Conservation (phyloP, 2,797 vertebrate genomes). For the Morus bassanus region DNA sequence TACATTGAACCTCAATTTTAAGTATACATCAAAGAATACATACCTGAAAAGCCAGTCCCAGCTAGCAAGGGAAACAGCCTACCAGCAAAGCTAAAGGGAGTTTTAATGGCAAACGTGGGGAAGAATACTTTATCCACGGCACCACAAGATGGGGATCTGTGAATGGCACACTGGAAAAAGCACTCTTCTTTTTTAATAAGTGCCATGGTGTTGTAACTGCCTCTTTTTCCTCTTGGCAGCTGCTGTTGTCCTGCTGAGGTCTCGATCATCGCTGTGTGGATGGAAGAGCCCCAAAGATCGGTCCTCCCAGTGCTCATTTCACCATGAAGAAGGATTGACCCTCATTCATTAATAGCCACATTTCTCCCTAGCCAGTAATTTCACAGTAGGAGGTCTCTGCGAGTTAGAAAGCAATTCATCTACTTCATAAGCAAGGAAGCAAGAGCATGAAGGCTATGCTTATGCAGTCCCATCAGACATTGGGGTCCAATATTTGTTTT, state of each 20-base stretch:
- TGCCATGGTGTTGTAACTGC: too few relatives aligned
- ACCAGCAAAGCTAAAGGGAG: not conserved
- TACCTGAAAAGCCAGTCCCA: not conserved
- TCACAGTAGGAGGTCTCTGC: not conserved
- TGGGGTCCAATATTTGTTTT: not conserved
- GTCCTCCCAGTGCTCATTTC: not conserved
- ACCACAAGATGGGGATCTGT: accelerated
- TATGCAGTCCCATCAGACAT: not conserved
- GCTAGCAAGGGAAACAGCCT: not conserved
- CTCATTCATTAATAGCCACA: not conserved
- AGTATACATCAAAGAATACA: not conserved
- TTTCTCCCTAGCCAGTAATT: not conserved
- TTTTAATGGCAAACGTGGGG: not conserved
- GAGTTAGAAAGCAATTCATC: not conserved
- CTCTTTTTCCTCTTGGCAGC: not conserved
- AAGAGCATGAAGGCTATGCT: not conserved
- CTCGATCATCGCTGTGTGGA: not conserved
- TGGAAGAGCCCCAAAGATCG: not conserved
- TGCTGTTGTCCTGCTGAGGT: not conserved
- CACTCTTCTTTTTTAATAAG: not conserved
- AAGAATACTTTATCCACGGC: not conserved
- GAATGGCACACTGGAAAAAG: not conserved
- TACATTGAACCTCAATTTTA: not conserved
- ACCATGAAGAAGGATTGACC: not conserved
- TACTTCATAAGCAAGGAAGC: not conserved